These are phyloP conservation scores for Scophthalmus maximus DNA, from an alignment of 2,113 vertebrate species.

Conservation along the genomic window DNA sequence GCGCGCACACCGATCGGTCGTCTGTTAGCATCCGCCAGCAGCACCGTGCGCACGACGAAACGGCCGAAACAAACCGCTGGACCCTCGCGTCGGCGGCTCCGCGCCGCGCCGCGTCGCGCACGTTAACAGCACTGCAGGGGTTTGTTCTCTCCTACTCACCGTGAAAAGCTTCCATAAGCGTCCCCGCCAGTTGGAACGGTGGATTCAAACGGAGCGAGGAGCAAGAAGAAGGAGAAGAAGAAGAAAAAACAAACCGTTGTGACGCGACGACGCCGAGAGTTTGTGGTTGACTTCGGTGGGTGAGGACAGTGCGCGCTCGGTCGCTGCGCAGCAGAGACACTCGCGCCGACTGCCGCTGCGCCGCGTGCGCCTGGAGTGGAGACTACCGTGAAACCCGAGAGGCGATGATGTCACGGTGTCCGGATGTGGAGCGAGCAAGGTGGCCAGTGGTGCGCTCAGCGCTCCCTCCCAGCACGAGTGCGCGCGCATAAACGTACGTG, in stretches of 20 bases:
- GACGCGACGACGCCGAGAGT: slow-evolving; percentile 25
- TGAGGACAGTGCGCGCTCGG: slow-evolving; percentile 60
- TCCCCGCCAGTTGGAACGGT: slow-evolving; percentile 8
- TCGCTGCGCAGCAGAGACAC: slow-evolving; percentile 37
- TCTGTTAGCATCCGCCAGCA: no score
- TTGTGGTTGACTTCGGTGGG: slow-evolving; percentile 20
- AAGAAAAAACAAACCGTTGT: neutral
- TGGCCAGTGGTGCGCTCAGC: slow-evolving; percentile 41
- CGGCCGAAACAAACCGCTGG: neutral
- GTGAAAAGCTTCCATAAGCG: slow-evolving; percentile 42
- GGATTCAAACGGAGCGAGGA: neutral
- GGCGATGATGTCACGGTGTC: slow-evolving; percentile 86
- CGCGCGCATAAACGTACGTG: neutral
- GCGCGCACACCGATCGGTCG: neutral
- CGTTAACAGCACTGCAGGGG: slow-evolving; percentile 21
- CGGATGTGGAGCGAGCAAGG: slow-evolving; percentile 59
- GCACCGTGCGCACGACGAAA: neutral
- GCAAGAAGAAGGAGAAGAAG: neutral
- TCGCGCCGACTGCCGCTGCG: slow-evolving; percentile 70
- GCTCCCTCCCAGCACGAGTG: slow-evolving; percentile 28
- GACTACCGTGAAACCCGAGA: slow-evolving; percentile 82
- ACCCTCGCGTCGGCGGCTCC: no score
- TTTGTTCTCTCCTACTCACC: slow-evolving; percentile 63
- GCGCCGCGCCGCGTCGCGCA: neutral
- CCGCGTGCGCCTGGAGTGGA: slow-evolving; percentile 60